phyloP scores from a whole-genome alignment of 2,113 vertebrate genomes.

The Actenoides lindsayi region DNA sequence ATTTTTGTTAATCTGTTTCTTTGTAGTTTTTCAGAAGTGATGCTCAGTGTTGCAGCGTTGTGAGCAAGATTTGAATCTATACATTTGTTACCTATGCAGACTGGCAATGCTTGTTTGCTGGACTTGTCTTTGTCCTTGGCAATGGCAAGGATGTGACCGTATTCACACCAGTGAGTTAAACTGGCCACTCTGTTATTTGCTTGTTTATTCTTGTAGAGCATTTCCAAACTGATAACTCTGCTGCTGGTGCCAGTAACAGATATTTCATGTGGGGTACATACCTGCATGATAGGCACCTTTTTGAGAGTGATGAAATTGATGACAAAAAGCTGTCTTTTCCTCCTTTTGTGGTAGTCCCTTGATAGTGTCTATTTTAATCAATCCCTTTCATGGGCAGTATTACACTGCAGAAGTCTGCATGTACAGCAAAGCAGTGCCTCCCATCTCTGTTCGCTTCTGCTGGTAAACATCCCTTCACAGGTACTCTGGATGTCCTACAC shows the following conservation, averaged over 20 bases:
- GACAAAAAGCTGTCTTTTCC: background rate
- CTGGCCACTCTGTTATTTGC: background rate
- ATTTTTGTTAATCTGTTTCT: background rate
- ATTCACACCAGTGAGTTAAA: background rate
- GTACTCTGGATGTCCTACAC: background rate
- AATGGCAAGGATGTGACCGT: background rate
- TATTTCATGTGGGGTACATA: background rate
- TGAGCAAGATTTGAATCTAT: background rate
- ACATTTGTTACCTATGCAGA: background rate
- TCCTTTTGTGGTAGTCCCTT: background rate
- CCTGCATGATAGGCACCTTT: fast-evolving
- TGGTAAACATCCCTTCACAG: background rate
- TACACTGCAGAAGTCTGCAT: background rate
- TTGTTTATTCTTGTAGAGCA: background rate
- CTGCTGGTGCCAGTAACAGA: background rate
- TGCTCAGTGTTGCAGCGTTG: background rate
- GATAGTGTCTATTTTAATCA: background rate
- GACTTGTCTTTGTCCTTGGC: background rate
- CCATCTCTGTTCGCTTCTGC: background rate
- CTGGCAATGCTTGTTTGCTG: background rate
- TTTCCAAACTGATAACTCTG: background rate
- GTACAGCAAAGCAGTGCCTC: background rate
- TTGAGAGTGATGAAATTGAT: background rate
- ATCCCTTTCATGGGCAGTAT: background rate
- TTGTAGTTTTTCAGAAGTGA: background rate